phyloP scores from a whole-genome alignment of 37 sponge, comb jelly and placozoan species.

The Cladorhizidae sp. region DNA sequence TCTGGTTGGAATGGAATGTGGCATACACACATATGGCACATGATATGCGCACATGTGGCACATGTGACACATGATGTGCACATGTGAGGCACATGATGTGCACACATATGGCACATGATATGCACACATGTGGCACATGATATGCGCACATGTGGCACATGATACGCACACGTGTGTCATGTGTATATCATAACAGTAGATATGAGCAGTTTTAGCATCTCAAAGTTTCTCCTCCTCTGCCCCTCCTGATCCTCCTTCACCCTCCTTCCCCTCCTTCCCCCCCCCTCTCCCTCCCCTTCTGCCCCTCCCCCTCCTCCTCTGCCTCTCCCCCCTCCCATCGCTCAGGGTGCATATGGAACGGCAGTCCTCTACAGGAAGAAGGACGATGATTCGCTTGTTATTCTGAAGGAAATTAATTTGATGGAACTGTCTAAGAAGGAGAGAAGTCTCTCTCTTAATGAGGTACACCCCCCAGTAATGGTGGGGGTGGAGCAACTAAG shows the following conservation, averaged over 20 bases:
- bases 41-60: not conserved
- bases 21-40: not conserved
- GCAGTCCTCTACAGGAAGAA: slow-evolving; percentile 94
- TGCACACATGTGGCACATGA: no score
- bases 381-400: slow-evolving; percentile 91
- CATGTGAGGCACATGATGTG: not conserved
- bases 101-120: no score
- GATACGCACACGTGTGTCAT: not conserved
- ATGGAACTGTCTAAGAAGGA: slow-evolving; percentile 82
- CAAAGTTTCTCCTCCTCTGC: no score
- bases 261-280: not conserved
- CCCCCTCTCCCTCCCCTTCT: no score
- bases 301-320: no score
- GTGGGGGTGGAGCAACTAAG: no score
- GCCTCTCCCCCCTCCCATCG: no score
- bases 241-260: no score
- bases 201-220: no score
- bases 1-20: no score
- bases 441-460: slow-evolving; percentile 77
- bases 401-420: slow-evolving; percentile 95
- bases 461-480: slow-evolving; percentile 70
- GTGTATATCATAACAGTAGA: not conserved
- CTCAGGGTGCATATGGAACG: slow-evolving; percentile 90
- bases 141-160: no score
- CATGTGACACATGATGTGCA: not conserved